Conservation (phyloP, 2,113 vertebrate species). For the Pagrus major region DNA sequence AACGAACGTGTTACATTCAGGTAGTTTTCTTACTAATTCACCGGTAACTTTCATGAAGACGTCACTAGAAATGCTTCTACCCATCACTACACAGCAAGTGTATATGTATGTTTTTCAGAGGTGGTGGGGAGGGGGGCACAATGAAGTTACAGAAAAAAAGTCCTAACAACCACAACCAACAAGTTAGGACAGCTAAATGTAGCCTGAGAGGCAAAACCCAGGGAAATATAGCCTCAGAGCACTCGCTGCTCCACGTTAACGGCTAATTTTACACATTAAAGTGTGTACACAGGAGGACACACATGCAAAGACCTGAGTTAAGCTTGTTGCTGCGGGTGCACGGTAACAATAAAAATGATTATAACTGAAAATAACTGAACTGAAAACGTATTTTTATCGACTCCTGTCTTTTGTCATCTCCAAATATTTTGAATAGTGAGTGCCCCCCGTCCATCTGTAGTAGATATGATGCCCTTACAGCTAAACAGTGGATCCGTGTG, state of each 20-base stretch:
- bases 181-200: neutral
- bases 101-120: neutral
- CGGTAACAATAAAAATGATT: neutral
- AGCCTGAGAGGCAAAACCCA: neutral
- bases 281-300: too few species aligned
- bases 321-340: neutral
- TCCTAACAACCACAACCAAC: neutral
- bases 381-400: too few species aligned
- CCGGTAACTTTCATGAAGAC: neutral
- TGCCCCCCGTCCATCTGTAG: too few species aligned
- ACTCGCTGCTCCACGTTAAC: neutral
- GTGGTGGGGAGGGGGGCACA: neutral
- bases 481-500: too few species aligned
- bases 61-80: neutral
- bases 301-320: too few species aligned
- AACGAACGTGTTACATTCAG: neutral
- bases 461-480: too few species aligned
- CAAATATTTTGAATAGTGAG: too few species aligned
- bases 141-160: neutral
- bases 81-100: neutral
- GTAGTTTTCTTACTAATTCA: neutral
- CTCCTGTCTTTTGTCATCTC: too few species aligned
- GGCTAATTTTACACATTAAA: too few species aligned
- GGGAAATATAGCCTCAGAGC: neutral
- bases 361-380: too few species aligned